These are phyloP conservation scores for Anthonomus grandis DNA, from an alignment of 1,140 invertebrate genomes.

Conservation along the genomic window DNA sequence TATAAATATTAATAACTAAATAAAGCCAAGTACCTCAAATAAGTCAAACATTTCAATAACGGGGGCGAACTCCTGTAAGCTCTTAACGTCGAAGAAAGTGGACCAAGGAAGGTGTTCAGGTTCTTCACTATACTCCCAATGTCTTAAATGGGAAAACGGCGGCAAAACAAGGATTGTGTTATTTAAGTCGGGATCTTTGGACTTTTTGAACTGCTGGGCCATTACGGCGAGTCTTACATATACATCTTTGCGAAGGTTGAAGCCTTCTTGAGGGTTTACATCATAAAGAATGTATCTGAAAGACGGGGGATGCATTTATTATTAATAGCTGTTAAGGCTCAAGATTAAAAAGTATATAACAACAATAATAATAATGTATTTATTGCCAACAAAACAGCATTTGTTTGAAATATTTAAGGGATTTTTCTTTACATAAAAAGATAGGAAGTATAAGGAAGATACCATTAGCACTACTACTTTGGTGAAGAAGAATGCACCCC, in stretches of 20 bases:
- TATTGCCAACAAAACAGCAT: no score
- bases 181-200: constrained; percentile 49
- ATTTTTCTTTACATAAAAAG: no score
- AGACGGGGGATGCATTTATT: no score
- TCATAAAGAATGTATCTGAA: constrained; percentile 81
- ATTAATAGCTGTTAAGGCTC: no score
- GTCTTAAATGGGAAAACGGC: constrained; percentile 85
- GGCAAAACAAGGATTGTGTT: constrained; percentile 73
- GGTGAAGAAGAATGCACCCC: no score
- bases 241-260: constrained; percentile 94
- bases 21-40: constrained; percentile 48
- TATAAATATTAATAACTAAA: constrained; percentile 11
- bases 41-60: constrained; percentile 87
- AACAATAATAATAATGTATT: no score
- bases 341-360: no score
- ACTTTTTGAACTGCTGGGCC: constrained; percentile 60
- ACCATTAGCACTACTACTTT: no score
- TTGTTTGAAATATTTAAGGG: no score
- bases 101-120: constrained; percentile 66
- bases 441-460: no score
- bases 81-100: constrained; percentile 81
- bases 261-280: constrained; percentile 92
- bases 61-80: constrained; percentile 75
- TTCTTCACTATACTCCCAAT: constrained; percentile 72
- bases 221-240: constrained; percentile 89